Conservation (phyloP, 2,888 invertebrate species). For the Cyclophora albipunctata region DNA sequence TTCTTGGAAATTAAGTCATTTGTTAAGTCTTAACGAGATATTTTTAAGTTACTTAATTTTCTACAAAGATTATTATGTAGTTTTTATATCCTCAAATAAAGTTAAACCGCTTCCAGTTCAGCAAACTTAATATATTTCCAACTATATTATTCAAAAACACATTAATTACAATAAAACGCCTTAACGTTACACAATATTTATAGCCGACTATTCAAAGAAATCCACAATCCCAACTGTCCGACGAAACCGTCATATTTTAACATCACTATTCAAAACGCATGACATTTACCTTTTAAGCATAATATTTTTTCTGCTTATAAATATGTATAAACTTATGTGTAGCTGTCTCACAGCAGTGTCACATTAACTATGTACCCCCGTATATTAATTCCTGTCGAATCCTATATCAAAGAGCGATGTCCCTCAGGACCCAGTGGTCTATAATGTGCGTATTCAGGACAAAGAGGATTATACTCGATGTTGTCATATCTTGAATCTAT, state of each 20-base stretch:
- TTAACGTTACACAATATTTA: too few species aligned
- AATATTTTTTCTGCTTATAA: constrained; percentile 28
- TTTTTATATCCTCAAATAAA: too few species aligned
- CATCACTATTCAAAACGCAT: neutral
- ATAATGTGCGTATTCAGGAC: constrained; percentile 60
- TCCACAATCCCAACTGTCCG: too few species aligned
- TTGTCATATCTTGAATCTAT: constrained; percentile 64
- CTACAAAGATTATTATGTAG: too few species aligned
- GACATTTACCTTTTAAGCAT: constrained; percentile 15
- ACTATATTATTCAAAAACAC: too few species aligned
- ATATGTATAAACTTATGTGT: constrained; percentile 26
- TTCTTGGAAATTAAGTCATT: too few species aligned
- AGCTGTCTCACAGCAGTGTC: constrained; percentile 15
- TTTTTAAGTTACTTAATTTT: too few species aligned
- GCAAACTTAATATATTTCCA: too few species aligned
- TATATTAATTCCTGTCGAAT: constrained; percentile 67
- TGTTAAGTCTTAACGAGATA: neutral
- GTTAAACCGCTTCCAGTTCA: too few species aligned
- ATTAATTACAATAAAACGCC: too few species aligned
- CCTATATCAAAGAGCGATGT: constrained; percentile 62
- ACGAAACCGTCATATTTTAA: too few species aligned
- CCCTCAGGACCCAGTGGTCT: constrained; percentile 46
- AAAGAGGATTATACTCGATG: constrained; percentile 69
- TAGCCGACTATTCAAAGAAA: too few species aligned
- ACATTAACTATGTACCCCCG: constrained; percentile 51